Percentiles rank a stretch among this genome's conserved stretches.
Evolutionary conservation across 2,888 invertebrate species (phyloP).

Genomic region (Lottia scabra): DNA sequence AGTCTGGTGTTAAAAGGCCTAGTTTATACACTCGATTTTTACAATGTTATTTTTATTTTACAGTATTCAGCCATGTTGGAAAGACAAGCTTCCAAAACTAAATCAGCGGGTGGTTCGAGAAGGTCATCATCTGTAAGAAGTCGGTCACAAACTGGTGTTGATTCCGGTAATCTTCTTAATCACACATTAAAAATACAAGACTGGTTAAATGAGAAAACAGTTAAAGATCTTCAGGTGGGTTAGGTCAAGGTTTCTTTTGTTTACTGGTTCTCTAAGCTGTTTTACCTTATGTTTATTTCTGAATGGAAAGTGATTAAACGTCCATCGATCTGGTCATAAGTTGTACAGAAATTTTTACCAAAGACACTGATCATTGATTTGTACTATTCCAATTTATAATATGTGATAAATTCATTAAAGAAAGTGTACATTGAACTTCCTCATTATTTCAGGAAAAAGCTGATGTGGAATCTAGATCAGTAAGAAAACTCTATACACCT

Average conservation of each 20-base stretch:
- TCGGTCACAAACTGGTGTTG: conserved; percentile 34
- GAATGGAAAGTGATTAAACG: no score
- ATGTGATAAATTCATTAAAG: no score
- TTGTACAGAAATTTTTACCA: no score
- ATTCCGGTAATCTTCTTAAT: conserved; percentile 48
- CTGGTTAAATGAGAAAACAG: conserved; percentile 60
- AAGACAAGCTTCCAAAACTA: neutral
- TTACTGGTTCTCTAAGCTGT: no score
- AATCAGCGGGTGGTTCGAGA: conserved; percentile 6
- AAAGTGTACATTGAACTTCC: no score
- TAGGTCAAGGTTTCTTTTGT: neutral
- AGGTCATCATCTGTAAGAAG: conserved; percentile 13
- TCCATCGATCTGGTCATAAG: no score
- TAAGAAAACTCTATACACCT: conserved; percentile 53
- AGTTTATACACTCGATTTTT: no score
- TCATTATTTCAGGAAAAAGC: conserved; percentile 58
- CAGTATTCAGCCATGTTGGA: neutral
- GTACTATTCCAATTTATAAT: no score
- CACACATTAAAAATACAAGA: conserved; percentile 57
- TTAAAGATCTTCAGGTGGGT: conserved; percentile 57
- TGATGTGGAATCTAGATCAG: conserved; percentile 55
- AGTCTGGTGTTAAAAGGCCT: no score
- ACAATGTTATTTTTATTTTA: neutral
- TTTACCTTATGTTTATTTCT: neutral
- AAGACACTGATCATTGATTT: no score